These are phyloP conservation scores for Notospermus geniculatus DNA, from an alignment of 1,140 invertebrate genomes.

Conservation along the genomic window DNA sequence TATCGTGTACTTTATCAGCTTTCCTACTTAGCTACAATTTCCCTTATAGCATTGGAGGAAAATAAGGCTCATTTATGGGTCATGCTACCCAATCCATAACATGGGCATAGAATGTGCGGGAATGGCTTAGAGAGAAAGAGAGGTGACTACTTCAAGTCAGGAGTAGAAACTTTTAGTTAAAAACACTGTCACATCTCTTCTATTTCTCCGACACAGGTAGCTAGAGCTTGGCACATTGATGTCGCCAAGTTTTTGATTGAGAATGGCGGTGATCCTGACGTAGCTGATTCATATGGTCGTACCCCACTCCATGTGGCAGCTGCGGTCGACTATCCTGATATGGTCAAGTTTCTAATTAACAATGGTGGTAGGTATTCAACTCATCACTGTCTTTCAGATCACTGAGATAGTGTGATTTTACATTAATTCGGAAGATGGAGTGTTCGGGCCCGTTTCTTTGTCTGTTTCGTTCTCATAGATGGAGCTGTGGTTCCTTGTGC, in stretches of 20 bases:
- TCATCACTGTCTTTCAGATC: no score
- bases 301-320: conserved; percentile 52
- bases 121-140: no score
- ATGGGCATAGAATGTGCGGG: no score
- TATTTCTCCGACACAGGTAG: conserved; percentile 28
- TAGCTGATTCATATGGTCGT: conserved; percentile 39
- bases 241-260: conserved; percentile 46
- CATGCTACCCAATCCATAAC: no score
- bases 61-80: no score
- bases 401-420: not conserved
- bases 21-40: no score
- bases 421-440: not conserved
- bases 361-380: conserved; percentile 38
- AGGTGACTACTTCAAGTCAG: no score
- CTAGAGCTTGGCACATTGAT: conserved; percentile 45
- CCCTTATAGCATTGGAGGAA: no score
- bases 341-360: conserved; percentile 44
- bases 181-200: not conserved
- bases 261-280: conserved; percentile 41
- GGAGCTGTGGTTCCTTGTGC: no score
- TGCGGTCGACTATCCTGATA: conserved; percentile 47
- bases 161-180: no score
- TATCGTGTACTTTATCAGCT: no score
- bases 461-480: not conserved
- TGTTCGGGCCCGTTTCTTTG: no score